Evolutionary conservation across 2,797 vertebrate genomes (phyloP), one percentile per base, ranked within the genome.

Genomic region (Balearica regulorum): DNA sequence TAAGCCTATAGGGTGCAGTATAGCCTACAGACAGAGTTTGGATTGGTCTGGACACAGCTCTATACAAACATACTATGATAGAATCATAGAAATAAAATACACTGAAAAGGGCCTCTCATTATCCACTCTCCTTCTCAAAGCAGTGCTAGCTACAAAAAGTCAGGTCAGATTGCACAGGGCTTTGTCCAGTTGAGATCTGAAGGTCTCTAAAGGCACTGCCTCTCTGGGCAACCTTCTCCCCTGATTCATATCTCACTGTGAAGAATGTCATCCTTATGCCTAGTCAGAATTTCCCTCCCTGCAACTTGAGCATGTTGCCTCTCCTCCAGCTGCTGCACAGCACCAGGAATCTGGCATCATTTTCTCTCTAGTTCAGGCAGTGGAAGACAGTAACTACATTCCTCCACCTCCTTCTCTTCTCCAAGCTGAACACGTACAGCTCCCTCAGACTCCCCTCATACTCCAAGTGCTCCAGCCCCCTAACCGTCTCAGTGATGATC

Each of bases 11-110:
- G 53, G 31, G 33, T 22, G 8, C 58, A 21, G 28, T 2, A 9
- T 15, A 70, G 44, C 71, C 46, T 37, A 20, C 1, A 11, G 21
- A 37, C 15, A 55, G 41, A 37, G 41, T n/a, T 31, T 68, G 48
- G 37, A 48, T 4, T 20, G 24, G 22, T 55, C 44, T 57, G 39
- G 46, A 54, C 24, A 26, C 10, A 53, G 57, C 4, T 53, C 29
- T 69, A 25, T 11, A 46, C 5, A 25, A 58, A 62, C 39, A 75
- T 0, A 0, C 25, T 33, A 11, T 7, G 43, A 35, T 0, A 51
- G 37, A 57, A 68, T 20, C 11, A 37, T 11, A 31, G 22, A 41
- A 82, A 87, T 41, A 82, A 87, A 46, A 5, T 5, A 48, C 19
- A 46, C 41, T n/a, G 46, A 54, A 78, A 60, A 72, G 24, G 22